These are phyloP conservation scores for Rhynchomys soricoides DNA, from an alignment of 2,113 vertebrate genomes.

Conservation along the genomic window DNA sequence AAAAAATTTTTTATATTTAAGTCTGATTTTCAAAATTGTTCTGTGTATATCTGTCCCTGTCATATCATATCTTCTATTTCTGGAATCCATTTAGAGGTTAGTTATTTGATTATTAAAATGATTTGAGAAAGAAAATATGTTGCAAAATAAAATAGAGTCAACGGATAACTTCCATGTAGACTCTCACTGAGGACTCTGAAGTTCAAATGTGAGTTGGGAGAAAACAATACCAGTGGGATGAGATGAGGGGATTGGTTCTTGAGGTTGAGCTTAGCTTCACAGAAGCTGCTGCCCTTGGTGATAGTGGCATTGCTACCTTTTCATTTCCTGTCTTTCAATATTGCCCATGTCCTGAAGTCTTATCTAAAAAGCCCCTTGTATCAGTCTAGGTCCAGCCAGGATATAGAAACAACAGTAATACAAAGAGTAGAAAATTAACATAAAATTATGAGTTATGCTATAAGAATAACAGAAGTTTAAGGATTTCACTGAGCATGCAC, in stretches of 20 bases:
- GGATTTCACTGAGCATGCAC: background rate
- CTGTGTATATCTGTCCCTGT: background rate
- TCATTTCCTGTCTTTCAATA: background rate
- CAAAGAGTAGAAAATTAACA: background rate
- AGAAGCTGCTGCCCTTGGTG: background rate
- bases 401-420: conserved; percentile 8
- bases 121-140: conserved; percentile 32
- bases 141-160: background rate
- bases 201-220: background rate
- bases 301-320: background rate
- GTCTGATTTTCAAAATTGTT: background rate
- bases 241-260: background rate
- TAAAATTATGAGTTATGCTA: background rate
- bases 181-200: background rate
- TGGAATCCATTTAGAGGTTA: background rate
- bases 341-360: background rate
- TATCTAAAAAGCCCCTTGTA: background rate
- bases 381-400: background rate
- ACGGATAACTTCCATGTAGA: background rate
- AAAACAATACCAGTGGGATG: background rate
- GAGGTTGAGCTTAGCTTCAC: background rate
- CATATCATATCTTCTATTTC: background rate
- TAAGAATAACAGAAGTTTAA: background rate
- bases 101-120: background rate
- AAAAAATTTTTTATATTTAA: background rate